phyloP scores from a whole-genome alignment of 1,140 invertebrate genomes.

The Gryon sp. region DNA sequence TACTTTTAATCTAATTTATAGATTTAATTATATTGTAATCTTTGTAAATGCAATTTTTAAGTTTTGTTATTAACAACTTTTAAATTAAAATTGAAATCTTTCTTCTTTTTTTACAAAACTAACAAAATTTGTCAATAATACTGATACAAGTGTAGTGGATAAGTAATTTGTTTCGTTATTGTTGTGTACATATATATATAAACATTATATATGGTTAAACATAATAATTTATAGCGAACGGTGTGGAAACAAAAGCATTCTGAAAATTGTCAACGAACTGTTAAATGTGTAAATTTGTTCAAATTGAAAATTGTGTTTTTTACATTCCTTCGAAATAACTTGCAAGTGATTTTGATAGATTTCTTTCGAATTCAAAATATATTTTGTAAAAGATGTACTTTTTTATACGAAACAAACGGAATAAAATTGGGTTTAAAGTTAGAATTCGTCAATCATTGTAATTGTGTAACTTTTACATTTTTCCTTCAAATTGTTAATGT shows the following conservation, averaged over 20 bases:
- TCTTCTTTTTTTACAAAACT: slow-evolving; percentile 22
- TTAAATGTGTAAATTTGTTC: slow-evolving; percentile 49
- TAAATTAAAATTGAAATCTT: too few species aligned
- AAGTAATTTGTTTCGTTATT: slow-evolving; percentile 64
- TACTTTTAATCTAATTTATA: too few species aligned
- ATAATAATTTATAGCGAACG: slow-evolving; percentile 60
- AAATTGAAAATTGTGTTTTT: slow-evolving; percentile 40
- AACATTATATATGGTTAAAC: slow-evolving; percentile 60
- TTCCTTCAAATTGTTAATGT: slow-evolving; percentile 29
- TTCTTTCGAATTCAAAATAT: background rate
- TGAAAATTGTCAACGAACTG: slow-evolving; percentile 49
- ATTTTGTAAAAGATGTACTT: slow-evolving; percentile 53
- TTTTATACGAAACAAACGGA: slow-evolving; percentile 5
- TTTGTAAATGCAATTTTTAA: too few species aligned
- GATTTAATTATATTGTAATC: background rate
- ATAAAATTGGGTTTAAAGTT: background rate
- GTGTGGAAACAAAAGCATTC: slow-evolving; percentile 32
- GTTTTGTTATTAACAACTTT: too few species aligned
- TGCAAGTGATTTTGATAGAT: slow-evolving; percentile 23
- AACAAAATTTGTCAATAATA: slow-evolving; percentile 11
- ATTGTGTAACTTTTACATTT: too few species aligned
- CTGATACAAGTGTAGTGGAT: slow-evolving; percentile 23
- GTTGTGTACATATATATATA: slow-evolving; percentile 65
- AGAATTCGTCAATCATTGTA: too few species aligned
- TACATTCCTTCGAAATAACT: slow-evolving; percentile 72